A percentile compares a stretch with the other conserved stretches of the same genome.
These are phyloP conservation scores for Spicauda simplicius DNA, from an alignment of 2,888 invertebrate species.

Conservation along the genomic window DNA sequence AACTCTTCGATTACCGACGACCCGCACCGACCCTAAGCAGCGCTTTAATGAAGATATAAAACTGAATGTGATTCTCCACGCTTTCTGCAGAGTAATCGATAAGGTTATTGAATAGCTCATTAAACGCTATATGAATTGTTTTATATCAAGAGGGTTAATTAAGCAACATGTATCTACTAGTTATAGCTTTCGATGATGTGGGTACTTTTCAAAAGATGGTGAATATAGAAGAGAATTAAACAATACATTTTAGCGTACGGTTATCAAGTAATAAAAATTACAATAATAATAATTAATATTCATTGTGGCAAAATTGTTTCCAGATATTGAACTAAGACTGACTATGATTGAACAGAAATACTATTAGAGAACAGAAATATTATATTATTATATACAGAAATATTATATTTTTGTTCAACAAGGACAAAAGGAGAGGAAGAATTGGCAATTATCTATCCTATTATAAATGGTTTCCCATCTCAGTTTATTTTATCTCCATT, in stretches of 20 bases:
- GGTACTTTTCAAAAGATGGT: too few species aligned
- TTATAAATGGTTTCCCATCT: conserved; percentile 13
- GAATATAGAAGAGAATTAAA: too few species aligned
- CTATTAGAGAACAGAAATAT: too few species aligned
- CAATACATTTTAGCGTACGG: too few species aligned
- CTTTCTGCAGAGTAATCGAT: conserved; percentile 19
- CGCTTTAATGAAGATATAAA: conserved; percentile 57
- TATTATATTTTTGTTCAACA: background rate
- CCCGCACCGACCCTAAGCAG: conserved; percentile 61
- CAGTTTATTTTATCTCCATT: conserved; percentile 16
- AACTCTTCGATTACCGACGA: conserved; percentile 70
- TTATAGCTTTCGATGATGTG: too few species aligned
- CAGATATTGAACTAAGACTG: too few species aligned
- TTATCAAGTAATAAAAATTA: too few species aligned
- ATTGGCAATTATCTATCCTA: conserved; percentile 14
- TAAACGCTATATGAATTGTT: conserved; percentile 1
- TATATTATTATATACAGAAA: too few species aligned
- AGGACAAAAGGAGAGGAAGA: background rate
- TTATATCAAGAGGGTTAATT: background rate
- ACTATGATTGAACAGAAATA: too few species aligned
- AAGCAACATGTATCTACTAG: too few species aligned
- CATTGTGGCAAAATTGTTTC: too few species aligned
- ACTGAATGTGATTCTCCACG: conserved; percentile 39
- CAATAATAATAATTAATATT: too few species aligned
- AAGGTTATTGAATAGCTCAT: conserved; percentile 5